Evolutionary conservation across 2,888 invertebrate species (phyloP).

Genomic region (Phanerotoma sp.): DNA sequence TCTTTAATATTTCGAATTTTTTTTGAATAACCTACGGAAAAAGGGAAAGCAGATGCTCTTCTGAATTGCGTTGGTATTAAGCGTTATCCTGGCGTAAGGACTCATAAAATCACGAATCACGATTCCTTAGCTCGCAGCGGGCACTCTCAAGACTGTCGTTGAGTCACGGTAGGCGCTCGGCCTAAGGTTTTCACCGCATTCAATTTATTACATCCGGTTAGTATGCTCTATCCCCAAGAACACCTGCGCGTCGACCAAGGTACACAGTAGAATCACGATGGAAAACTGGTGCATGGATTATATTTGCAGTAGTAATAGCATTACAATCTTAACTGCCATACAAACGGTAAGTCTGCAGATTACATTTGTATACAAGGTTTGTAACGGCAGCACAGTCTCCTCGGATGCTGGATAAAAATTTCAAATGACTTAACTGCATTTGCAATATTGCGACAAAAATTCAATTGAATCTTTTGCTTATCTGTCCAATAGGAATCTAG

Average conservation of each 20-base stretch:
- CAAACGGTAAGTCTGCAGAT: neutral
- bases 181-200: slow-evolving; percentile 42
- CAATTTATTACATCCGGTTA: slow-evolving; percentile 46
- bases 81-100: slow-evolving; percentile 28
- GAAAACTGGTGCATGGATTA: slow-evolving; percentile 25
- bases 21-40: neutral
- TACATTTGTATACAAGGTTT: no score
- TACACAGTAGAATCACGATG: slow-evolving; percentile 26
- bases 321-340: neutral
- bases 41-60: slow-evolving; percentile 1
- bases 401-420: no score
- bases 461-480: no score
- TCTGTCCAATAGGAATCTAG: no score
- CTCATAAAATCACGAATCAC: slow-evolving; percentile 37
- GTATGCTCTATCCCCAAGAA: slow-evolving; percentile 32
- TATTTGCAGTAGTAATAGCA: slow-evolving; percentile 1
- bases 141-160: slow-evolving; percentile 38
- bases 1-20: no score
- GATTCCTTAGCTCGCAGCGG: slow-evolving; percentile 24
- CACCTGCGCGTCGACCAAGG: slow-evolving; percentile 37
- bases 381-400: no score
- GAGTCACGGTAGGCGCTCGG: slow-evolving; percentile 39
- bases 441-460: no score
- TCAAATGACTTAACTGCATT: no score
- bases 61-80: slow-evolving; percentile 25